phyloP scores from a whole-genome alignment of 2,888 invertebrate species.

The Capitulum mitella region DNA sequence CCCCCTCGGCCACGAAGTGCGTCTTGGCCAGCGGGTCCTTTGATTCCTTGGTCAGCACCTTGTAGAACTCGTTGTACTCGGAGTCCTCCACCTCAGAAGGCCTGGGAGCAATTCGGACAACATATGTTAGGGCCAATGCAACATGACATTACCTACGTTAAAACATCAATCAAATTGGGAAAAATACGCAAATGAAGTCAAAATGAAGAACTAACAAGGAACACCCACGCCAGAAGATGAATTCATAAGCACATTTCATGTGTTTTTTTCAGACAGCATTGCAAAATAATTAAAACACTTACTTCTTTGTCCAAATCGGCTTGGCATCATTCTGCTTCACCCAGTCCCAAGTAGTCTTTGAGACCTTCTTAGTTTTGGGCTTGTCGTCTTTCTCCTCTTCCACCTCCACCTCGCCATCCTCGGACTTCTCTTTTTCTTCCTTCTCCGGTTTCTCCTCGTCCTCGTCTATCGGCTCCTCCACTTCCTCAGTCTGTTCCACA shows the following conservation, averaged over 20 bases:
- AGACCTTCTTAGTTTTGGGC: slow-evolving; percentile 76
- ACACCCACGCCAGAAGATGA: too few species aligned
- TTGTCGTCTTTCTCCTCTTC: slow-evolving; percentile 55
- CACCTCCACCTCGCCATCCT: slow-evolving; percentile 46
- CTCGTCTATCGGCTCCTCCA: slow-evolving; percentile 60
- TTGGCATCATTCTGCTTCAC: slow-evolving; percentile 90
- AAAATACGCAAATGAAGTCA: too few species aligned
- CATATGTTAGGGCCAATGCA: too few species aligned
- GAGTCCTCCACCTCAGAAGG: slow-evolving; percentile 71
- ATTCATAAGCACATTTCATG: too few species aligned
- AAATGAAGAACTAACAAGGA: too few species aligned
- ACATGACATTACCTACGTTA: too few species aligned
- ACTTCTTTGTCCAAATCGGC: slow-evolving; percentile 97
- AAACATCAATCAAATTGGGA: too few species aligned
- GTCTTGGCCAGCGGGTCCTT: slow-evolving; percentile 75
- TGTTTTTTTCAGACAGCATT: too few species aligned
- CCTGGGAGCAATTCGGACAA: slow-evolving; percentile 43
- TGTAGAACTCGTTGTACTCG: slow-evolving; percentile 94
- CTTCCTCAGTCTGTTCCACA: slow-evolving; percentile 56
- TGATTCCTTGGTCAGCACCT: slow-evolving; percentile 81
- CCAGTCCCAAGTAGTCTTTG: slow-evolving; percentile 98
- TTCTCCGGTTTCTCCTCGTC: slow-evolving; percentile 39
- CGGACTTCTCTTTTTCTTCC: slow-evolving; percentile 42
- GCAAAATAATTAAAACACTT: too few species aligned
- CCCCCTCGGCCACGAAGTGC: slow-evolving; percentile 98